Base-by-base conservation (phyloP, 1,140 invertebrate genomes). In the Drosophila repletoides region DNA sequence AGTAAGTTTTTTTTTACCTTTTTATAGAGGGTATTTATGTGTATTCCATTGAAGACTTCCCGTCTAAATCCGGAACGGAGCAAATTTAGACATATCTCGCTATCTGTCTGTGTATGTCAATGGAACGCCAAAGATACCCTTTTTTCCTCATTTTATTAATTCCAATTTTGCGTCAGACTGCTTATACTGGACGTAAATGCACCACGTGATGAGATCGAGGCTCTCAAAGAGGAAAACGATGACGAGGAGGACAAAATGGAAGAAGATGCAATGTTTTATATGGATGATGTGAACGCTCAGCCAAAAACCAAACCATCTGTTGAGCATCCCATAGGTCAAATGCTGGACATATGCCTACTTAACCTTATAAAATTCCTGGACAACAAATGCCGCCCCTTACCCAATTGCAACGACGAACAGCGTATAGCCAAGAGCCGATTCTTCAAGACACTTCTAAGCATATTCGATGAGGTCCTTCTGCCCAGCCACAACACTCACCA, bases 401-500 rank as follows among this genome's bases (percentile, higher is more conserved):
- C 60, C 17, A 55, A 61, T 15, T 22, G n/a, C 4, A 59, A 10
- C n/a, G 70, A 70, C 4, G 63, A 83, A 5, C 28, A 81, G 38
- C 49, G 56, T 1, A 10, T 34, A 17, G 10, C 66, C 31, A 65
- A 72, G 24, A 61, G 51, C 29, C 55, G 72, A 2, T 70, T 89
- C 17, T 91, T 84, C 87, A 92, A 76, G 52, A 92, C 26, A 9
- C 33, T 90, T 1, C 68, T 95, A n/a, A 79, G 90, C 31, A 91
- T 93, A 15, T 97, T 97, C 90, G 94, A 97, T 61, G 92, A 92
- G 72, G 89, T 95, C 33, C 93, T 97, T 53, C 89, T 97, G 45
- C 93, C 93, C 1, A 96, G 95, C 6, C 93, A 95, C 79, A 94
- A 92, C 19, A 94, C 92, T 43, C 93, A 93, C 87, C 95, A 96